Base-by-base conservation (phyloP, 2,113 vertebrate genomes). In the Poicephalus meyeri region DNA sequence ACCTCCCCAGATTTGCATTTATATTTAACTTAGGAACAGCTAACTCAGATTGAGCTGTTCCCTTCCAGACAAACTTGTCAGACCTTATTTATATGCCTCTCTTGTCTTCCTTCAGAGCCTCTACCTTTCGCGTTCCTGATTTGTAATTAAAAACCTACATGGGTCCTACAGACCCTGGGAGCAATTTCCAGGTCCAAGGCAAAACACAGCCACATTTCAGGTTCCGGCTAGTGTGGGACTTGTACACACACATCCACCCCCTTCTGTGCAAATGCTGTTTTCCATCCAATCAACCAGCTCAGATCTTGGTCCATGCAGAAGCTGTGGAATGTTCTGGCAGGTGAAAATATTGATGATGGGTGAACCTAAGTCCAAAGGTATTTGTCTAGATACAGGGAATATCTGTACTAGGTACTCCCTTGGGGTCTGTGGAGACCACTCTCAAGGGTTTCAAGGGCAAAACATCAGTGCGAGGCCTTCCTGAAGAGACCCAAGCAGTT, bases 51-150 rank as follows among this genome's bases (percentile, higher is more conserved):
- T 69, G 95, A 95, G 78, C 63, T 12, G 44, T 65, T 91, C 79
- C 88, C 72, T 80, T 44, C 93, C 81, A 89, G 87, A 47, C 89
- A 66, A 64, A 89, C 92, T 89, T 88, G 49, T 68, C 80, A 94
- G 61, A 9, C 50, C 52, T 87, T 90, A 23, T 93, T 79, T 69
- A 61, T 61, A 78, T 86, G 79, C 78, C n/a, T 47, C 49, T 66
- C 73, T 80, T n/a, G 39, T 53, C 69, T 44, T 53, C 35, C 88
- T 91, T 49, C 26, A 81, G 46, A 83, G 56, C 44, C 88, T 93
- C 56, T 70, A 82, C 63, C 88, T 82, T 76, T 89, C 63, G 56
- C 68, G 86, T 80, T 79, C 85, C 81, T 69, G 85, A 86, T 52
- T 77, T 0, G 0, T 42, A 70, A 88, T 65, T 86, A 56, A 95